A percentile compares a stretch with the other conserved stretches of the same genome.
These are phyloP conservation scores for Liasis olivaceus DNA, from an alignment of 2,797 vertebrate genomes.

Conservation along the genomic window DNA sequence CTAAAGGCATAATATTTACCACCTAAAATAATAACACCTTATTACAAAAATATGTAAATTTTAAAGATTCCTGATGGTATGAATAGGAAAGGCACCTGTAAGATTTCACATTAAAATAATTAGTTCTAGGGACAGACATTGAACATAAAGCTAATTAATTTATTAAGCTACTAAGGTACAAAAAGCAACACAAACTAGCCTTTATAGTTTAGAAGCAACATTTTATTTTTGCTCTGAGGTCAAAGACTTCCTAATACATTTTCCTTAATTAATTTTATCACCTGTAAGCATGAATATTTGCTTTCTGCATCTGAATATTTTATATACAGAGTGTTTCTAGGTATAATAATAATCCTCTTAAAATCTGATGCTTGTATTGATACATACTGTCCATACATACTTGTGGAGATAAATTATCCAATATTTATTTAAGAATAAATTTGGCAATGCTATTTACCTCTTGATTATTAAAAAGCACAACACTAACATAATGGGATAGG, in stretches of 20 bases:
- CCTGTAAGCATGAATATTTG: neutral
- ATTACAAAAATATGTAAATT: neutral
- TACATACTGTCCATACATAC: neutral
- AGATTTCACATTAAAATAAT: neutral
- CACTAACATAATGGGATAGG: neutral
- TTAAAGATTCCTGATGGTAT: too few species aligned
- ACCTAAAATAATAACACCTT: too few species aligned
- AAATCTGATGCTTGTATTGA: neutral
- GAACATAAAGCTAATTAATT: slow-evolving; percentile 6
- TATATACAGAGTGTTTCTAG: neutral
- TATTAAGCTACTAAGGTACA: neutral
- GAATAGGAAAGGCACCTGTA: neutral
- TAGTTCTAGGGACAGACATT: neutral
- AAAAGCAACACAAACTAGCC: neutral
- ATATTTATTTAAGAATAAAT: slow-evolving; percentile 7
- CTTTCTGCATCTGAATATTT: neutral
- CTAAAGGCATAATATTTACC: neutral
- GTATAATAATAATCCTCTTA: neutral
- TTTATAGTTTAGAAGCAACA: neutral
- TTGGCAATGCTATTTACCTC: neutral
- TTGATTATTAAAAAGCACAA: slow-evolving; percentile 7
- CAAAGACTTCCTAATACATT: neutral
- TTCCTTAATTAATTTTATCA: neutral
- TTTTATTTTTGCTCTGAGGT: neutral
- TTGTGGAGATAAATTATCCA: neutral